Evolutionary conservation across 2,797 vertebrate species (phyloP).

Genomic region (Spea hammondii): DNA sequence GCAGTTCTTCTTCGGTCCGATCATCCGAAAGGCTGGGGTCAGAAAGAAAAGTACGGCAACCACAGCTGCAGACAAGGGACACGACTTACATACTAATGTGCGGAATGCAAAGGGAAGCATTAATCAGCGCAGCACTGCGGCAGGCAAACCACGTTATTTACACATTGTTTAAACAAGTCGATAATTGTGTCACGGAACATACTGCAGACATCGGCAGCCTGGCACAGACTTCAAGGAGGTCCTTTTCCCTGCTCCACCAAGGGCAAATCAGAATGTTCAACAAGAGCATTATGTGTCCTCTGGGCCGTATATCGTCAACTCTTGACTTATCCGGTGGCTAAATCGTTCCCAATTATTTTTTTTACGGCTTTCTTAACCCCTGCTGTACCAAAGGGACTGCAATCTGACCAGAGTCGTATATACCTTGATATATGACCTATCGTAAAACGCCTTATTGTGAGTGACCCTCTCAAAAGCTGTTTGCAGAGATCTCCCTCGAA

Average conservation of each 20-base stretch:
- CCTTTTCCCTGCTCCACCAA: background rate
- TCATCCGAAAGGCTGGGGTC: background rate
- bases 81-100: constrained; percentile 32
- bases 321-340: background rate
- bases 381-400: background rate
- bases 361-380: background rate
- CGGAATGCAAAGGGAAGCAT: background rate
- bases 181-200: constrained; percentile 15
- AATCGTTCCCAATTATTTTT: background rate
- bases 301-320: background rate
- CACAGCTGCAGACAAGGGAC: background rate
- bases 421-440: background rate
- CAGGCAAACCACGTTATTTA: constrained; percentile 33
- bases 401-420: background rate
- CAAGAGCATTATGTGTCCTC: constrained; percentile 3
- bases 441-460: background rate
- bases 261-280: background rate
- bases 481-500: too few species aligned
- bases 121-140: constrained; percentile 29
- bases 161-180: constrained; percentile 18
- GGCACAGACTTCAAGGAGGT: background rate
- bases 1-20: too few species aligned
- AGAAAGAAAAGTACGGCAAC: background rate
- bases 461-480: background rate
- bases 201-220: constrained; percentile 4